Base-by-base conservation (phyloP, 2,113 vertebrate genomes). In the Anser cygnoides region DNA sequence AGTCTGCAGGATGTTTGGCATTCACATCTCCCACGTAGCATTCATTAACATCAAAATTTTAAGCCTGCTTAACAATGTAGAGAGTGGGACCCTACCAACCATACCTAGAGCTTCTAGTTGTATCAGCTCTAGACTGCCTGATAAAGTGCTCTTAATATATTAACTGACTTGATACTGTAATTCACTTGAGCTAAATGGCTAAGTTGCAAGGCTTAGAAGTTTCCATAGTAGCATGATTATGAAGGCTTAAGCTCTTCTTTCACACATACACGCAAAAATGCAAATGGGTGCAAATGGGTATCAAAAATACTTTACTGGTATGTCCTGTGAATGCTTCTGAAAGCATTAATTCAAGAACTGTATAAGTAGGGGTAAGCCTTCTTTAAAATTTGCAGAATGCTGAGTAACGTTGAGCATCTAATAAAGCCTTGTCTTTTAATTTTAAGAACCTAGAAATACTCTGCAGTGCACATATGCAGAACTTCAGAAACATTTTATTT, bases 1-100 rank as follows among this genome's bases (percentile, higher is more conserved):
- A 1, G 9, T 75, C 11, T 55, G 23, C 61, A 72, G 43, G 11
- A 31, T 37, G 11, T 31, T 76, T 55, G 18, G 4, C 21, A 22
- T 44, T 82, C 16, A 16, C n/a, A 11, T 3, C 9, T 61, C 2
- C 41, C 0, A 0, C 18, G 23, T 8, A 57, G 22, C 23, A 23
- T 57, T 74, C 29, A 19, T 15, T 6, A 41, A 70, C 41, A 73
- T 20, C 5, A 63, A 58, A 28, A 22, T 59, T 10, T 44, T 28
- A 88, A 93, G 8, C 41, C 25, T 62, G 6, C 2, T 46, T 57
- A 84, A 76, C 83, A 10, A 50, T 2, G 3, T 35, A 11, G 65
- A 50, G 35, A 31, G 28, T 73, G 26, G 18, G 22, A 62, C 13
- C 9, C 14, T n/a, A n/a, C 8, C 15, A 78, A 28, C 20, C 12